Evolutionary conservation across 2,113 vertebrate genomes (phyloP).

Genomic region (Hepsetus odoe): DNA sequence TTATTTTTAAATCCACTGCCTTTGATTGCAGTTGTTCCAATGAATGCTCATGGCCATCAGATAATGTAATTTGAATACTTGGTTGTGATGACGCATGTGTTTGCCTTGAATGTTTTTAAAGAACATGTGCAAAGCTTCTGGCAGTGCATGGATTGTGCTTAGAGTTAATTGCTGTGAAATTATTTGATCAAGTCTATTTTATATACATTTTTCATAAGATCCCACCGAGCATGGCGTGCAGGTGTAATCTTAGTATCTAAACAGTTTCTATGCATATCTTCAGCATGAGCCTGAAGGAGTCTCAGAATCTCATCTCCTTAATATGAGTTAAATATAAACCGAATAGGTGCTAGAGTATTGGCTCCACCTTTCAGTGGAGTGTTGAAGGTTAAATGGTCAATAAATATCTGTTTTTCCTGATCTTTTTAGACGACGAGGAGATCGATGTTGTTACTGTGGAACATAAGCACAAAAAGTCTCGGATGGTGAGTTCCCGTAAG

Average conservation of each 20-base stretch:
- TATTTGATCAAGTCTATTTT: background rate
- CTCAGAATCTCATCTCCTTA: background rate
- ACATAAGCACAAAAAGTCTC: constrained; percentile 86
- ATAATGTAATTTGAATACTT: constrained; percentile 4
- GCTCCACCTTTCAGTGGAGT: background rate
- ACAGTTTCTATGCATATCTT: background rate
- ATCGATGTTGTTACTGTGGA: constrained; percentile 96
- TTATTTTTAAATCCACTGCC: background rate
- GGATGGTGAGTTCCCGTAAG: constrained; percentile 80
- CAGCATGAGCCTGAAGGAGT: background rate
- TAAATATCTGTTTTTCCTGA: constrained; percentile 2
- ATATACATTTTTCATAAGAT: background rate
- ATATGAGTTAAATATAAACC: background rate
- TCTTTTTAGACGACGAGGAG: constrained; percentile 79
- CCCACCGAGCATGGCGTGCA: background rate
- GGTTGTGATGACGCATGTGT: background rate
- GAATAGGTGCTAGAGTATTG: background rate
- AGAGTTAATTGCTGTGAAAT: constrained; percentile 28
- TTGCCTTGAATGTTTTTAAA: constrained; percentile 12
- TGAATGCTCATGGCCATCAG: constrained; percentile 7
- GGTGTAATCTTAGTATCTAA: background rate
- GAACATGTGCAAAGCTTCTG: background rate
- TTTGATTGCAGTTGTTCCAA: background rate
- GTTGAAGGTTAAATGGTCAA: background rate
- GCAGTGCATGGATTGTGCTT: background rate